Base-by-base conservation (phyloP, 2,113 vertebrate genomes). In the Trematomus loennbergii region DNA sequence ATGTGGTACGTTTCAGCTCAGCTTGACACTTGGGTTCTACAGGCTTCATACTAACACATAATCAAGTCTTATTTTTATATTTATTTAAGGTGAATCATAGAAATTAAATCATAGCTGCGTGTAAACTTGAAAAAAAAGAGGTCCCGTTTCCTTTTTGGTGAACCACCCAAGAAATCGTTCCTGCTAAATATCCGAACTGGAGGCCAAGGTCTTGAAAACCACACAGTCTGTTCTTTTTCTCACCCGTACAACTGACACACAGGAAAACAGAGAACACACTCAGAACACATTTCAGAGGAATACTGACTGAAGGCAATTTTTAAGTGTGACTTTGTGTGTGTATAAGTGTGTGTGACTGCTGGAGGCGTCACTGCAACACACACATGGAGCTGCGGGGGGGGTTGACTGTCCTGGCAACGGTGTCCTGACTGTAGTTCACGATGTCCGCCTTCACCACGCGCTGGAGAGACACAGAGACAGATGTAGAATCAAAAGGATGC, bases 351-450 rank as follows among this genome's bases (percentile, higher is more conserved):
- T 77, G 72, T 66, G 53, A 54, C 33, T n/a, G 33, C 36, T 62
- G 52, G 49, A 43, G 36, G 17, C 17, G 54, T 96, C 95, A 96
- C 83, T 85, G 92, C 89, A 96, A 50, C 61, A 94, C 92, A 94
- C 98, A 99, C 97, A 99, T 96, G 11, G 98, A 98, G 93, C 98
- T 99, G 88, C 97, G 95, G 20, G 97, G 97, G 87, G 96, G 95
- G 91, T 96, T 97, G 79, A 96, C 87, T 9, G 96, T 94, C 94
- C 97, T 95, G 82, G 97, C 91, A 93, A 96, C 88, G 2, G 96
- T 95, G 79, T 99, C 98, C 93, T 99, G 98, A 90, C 95, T 97
- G 97, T 99, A 99, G 96, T 99, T 99, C 89, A 99, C 98, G 88
- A 99, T 99, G 90, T 99, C 98, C 62, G 98, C 98, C 90, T 98